These are phyloP conservation scores for Lichenostomus cassidix DNA, from an alignment of 2,113 vertebrate species.

Conservation along the genomic window DNA sequence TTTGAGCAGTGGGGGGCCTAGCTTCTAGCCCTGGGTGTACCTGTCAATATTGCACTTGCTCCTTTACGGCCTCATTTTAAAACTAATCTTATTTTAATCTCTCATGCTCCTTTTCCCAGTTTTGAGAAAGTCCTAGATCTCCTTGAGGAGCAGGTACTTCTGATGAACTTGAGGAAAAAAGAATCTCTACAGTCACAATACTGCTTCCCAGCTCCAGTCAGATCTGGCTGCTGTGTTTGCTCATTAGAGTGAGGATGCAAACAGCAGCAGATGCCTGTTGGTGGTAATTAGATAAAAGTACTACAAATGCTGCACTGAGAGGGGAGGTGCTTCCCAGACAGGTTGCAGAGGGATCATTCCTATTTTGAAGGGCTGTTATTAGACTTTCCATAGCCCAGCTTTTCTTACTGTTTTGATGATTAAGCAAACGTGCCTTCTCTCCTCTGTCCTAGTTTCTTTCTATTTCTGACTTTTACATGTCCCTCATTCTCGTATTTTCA, in stretches of 20 bases:
- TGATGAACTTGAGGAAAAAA: not conserved
- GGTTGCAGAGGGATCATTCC: not conserved
- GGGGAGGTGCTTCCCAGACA: not conserved
- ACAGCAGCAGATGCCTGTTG: constrained; percentile 44
- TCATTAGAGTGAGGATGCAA: not conserved
- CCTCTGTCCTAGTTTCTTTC: not conserved
- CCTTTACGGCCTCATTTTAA: not conserved
- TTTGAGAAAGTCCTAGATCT: not conserved
- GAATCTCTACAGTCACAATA: not conserved
- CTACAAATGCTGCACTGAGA: not conserved
- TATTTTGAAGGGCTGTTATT: not conserved
- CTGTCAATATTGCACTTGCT: not conserved
- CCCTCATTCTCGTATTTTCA: not conserved
- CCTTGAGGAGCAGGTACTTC: not conserved
- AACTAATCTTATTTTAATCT: not conserved
- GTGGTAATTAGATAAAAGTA: constrained; percentile 29
- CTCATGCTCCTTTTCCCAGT: not conserved
- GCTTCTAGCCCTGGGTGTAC: not conserved
- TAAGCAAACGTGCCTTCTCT: not conserved
- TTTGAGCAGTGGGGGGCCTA: not conserved
- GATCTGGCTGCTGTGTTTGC: not conserved
- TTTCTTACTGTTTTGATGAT: not conserved
- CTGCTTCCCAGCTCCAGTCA: not conserved
- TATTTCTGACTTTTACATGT: not conserved
- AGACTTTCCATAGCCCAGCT: not conserved